phyloP scores from a whole-genome alignment of 1,140 invertebrate genomes.

The Bursaphelenchus mucronatus region DNA sequence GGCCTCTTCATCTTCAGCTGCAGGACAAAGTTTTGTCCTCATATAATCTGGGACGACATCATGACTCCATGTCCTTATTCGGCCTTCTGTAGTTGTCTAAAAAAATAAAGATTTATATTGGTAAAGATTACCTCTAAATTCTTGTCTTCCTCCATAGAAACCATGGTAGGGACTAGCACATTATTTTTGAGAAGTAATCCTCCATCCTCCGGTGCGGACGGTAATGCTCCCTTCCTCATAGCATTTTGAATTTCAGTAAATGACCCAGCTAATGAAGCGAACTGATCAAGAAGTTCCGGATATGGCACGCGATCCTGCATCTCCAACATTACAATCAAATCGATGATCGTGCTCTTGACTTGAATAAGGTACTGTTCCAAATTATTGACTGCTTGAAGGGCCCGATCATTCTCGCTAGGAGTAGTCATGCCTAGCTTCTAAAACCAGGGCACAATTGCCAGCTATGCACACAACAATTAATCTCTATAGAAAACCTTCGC shows the following conservation, averaged over 20 bases:
- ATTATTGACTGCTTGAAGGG: too few relatives aligned
- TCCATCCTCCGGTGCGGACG: conserved; percentile 22
- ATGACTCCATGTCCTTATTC: conserved; percentile 23
- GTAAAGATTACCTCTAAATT: conserved; percentile 26
- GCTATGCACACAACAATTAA: too few relatives aligned
- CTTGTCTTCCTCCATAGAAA: conserved; percentile 23
- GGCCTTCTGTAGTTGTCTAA: conserved; percentile 30
- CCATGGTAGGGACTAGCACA: conserved; percentile 26
- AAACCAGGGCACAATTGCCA: too few relatives aligned
- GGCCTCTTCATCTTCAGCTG: conserved; percentile 31
- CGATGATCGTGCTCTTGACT: conserved; percentile 25
- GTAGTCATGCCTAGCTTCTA: too few relatives aligned
- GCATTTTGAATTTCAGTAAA: conserved; percentile 23
- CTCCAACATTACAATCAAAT: conserved; percentile 23
- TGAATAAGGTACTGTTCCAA: conserved; percentile 1
- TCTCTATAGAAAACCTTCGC: too few relatives aligned
- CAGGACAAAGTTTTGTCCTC: conserved; percentile 29
- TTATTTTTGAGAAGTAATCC: conserved; percentile 28
- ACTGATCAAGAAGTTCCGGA: conserved; percentile 29
- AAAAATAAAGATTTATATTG: conserved; percentile 9
- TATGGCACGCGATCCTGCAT: conserved; percentile 28
- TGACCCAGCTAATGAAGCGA: conserved; percentile 21
- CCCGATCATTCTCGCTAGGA: too few relatives aligned
- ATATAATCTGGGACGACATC: conserved; percentile 28
- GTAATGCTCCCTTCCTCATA: conserved; percentile 19